These are phyloP conservation scores for Xiphophorus couchianus DNA, from an alignment of 2,113 vertebrate genomes.

Conservation along the genomic window DNA sequence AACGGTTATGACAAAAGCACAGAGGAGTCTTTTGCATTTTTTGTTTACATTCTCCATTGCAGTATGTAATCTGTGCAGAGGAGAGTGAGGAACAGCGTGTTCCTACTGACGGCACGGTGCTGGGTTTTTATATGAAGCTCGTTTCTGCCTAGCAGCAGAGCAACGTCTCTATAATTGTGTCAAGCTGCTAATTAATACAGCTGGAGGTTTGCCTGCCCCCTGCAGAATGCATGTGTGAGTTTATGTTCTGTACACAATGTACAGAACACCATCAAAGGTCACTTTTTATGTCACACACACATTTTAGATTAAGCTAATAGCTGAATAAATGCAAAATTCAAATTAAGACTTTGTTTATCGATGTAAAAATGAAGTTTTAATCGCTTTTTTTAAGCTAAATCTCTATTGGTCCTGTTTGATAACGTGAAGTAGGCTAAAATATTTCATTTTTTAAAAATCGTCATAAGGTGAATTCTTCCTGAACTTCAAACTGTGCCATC, in stretches of 20 bases:
- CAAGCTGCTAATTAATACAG: constrained; percentile 59
- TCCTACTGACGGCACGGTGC: constrained; percentile 51
- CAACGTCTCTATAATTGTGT: constrained; percentile 49
- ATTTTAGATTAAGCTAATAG: neutral
- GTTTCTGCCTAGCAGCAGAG: constrained; percentile 61
- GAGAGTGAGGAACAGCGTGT: constrained; percentile 59
- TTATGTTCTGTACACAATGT: neutral
- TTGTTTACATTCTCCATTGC: neutral
- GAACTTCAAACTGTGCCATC: neutral
- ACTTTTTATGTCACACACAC: neutral
- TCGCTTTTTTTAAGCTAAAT: neutral
- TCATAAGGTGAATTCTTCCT: neutral
- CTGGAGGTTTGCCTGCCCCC: constrained; percentile 35
- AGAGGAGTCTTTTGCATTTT: neutral
- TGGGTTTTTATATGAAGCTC: constrained; percentile 63
- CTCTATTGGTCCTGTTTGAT: too few relatives aligned
- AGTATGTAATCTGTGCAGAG: constrained; percentile 13
- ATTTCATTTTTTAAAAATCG: too few relatives aligned
- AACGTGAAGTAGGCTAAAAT: too few relatives aligned
- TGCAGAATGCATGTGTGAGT: constrained; percentile 9
- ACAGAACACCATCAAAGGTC: neutral
- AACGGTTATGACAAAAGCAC: neutral
- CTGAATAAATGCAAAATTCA: too few relatives aligned
- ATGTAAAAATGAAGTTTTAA: neutral
- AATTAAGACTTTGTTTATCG: neutral